phyloP scores from a whole-genome alignment of 2,888 invertebrate genomes.

The Polymixis lichenea region DNA sequence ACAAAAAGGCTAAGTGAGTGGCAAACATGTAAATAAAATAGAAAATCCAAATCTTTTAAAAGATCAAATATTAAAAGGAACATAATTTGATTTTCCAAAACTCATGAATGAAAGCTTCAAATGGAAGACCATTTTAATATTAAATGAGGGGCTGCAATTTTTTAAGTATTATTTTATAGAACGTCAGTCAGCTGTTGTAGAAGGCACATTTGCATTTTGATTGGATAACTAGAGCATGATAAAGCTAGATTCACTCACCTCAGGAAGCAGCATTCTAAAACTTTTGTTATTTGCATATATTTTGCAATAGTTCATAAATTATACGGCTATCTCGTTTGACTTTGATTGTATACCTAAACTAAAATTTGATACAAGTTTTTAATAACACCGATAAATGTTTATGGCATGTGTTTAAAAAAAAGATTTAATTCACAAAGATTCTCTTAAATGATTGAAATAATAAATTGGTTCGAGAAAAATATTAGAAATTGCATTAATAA shows the following conservation, averaged over 20 bases:
- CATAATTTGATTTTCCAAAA: constrained; percentile 15
- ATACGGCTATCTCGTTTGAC: background rate
- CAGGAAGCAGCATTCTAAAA: no score
- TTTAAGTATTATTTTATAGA: constrained; percentile 36
- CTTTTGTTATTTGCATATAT: constrained; percentile 30
- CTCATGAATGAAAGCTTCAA: background rate
- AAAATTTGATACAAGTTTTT: background rate
- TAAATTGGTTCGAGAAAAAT: no score
- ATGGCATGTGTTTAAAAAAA: background rate
- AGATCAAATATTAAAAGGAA: constrained; percentile 11
- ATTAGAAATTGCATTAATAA: no score
- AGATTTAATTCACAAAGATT: background rate
- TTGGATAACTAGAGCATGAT: constrained; percentile 57
- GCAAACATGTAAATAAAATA: constrained; percentile 4
- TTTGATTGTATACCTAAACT: background rate
- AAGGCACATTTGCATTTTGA: constrained; percentile 66
- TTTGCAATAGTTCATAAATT: constrained; percentile 20
- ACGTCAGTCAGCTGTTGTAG: constrained; percentile 33
- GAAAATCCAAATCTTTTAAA: constrained; percentile 7
- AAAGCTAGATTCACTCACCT: constrained; percentile 36
- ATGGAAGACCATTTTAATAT: constrained; percentile 27
- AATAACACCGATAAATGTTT: no score
- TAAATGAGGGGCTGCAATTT: constrained; percentile 24
- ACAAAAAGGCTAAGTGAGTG: background rate
- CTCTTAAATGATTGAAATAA: no score